phyloP scores from a whole-genome alignment of 2,113 vertebrate genomes.

The Ctenodactylus gundi region DNA sequence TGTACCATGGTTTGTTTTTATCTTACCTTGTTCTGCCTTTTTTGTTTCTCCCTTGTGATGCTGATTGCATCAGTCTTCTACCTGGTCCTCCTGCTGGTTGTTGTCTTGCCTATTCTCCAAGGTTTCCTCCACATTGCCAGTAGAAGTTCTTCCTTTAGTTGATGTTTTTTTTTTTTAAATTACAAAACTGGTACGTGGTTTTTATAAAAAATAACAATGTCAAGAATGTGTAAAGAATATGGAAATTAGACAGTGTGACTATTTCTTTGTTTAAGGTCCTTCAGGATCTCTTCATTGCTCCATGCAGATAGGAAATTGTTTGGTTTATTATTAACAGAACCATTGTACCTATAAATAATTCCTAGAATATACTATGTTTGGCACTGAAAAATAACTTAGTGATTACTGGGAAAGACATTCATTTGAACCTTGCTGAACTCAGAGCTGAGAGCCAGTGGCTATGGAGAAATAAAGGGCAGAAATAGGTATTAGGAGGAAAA shows the following conservation, averaged over 20 bases:
- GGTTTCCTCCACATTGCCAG: too few species aligned
- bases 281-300: not conserved
- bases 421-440: not conserved
- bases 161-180: slow-evolving; percentile 6
- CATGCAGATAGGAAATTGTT: not conserved
- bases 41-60: too few species aligned
- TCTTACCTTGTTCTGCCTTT: too few species aligned
- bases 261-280: not conserved
- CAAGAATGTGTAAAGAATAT: not conserved
- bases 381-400: not conserved
- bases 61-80: too few species aligned
- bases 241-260: not conserved
- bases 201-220: not conserved
- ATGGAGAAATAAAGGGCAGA: not conserved
- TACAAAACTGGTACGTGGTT: not conserved
- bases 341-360: not conserved
- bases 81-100: too few species aligned
- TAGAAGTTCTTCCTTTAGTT: not conserved
- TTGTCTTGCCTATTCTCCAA: too few species aligned
- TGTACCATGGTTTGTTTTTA: too few species aligned
- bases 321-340: not conserved
- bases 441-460: not conserved
- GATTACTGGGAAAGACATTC: not conserved
- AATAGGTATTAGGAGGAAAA: not conserved
- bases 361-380: not conserved